phyloP scores from a whole-genome alignment of 2,113 vertebrate species.

The Cyphomyrus plagiostoma region DNA sequence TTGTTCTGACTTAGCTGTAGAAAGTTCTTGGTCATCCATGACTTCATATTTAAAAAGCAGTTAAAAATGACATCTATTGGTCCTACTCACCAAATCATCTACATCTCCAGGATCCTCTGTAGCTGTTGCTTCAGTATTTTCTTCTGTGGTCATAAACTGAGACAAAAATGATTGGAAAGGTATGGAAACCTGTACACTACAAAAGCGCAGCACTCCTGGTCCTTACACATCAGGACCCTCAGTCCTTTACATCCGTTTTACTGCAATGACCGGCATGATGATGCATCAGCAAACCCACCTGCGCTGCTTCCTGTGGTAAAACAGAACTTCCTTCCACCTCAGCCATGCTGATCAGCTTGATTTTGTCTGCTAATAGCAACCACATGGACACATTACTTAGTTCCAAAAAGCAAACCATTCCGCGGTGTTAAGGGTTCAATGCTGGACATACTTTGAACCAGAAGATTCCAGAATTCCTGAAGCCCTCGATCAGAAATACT shows the following conservation, averaged over 20 bases:
- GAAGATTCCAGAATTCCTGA: conserved; percentile 85
- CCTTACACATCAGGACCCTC: neutral
- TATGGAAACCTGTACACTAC: neutral
- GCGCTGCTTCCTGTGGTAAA: conserved; percentile 71
- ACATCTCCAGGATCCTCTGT: conserved; percentile 77
- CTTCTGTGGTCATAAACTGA: conserved; percentile 74
- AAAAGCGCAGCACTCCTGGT: neutral
- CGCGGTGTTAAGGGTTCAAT: conserved; percentile 15
- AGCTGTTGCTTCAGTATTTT: conserved; percentile 51
- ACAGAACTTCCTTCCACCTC: conserved; percentile 73
- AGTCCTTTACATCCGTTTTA: neutral
- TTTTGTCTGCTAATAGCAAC: conserved; percentile 61
- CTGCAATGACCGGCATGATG: neutral
- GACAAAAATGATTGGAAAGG: conserved; percentile 16
- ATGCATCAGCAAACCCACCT: conserved; percentile 59
- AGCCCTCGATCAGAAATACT: conserved; percentile 70
- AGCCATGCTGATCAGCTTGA: conserved; percentile 81
- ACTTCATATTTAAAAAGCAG: no score
- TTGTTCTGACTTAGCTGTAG: no score
- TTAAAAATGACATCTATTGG: no score
- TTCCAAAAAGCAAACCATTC: neutral
- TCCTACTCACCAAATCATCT: conserved; percentile 80
- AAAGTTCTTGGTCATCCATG: no score
- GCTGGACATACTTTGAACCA: conserved; percentile 72
- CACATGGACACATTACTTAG: conserved; percentile 5